Conservation (phyloP, 2,888 invertebrate species). For the Drosophila affinis region DNA sequence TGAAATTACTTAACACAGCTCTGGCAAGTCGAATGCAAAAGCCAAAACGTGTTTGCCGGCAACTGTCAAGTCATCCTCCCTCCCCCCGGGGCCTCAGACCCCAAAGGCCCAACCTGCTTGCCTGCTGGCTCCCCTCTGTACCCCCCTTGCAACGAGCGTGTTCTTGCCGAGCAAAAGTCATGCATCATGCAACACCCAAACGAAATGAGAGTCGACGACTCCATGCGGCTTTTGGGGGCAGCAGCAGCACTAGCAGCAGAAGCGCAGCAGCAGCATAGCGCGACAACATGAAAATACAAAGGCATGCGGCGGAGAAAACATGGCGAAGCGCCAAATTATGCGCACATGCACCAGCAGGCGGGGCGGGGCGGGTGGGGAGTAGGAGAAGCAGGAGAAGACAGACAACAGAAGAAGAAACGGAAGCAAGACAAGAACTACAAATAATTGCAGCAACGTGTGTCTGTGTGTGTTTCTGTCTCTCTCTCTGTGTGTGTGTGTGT, state of each 20-base stretch:
- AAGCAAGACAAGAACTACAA: constrained; percentile 76
- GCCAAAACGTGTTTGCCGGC: constrained; percentile 68
- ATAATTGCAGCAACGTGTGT: constrained; percentile 67
- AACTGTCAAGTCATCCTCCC: constrained; percentile 26
- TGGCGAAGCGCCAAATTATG: constrained; percentile 82
- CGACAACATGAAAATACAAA: constrained; percentile 20
- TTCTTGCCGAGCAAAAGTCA: constrained; percentile 39
- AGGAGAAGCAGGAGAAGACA: constrained; percentile 33
- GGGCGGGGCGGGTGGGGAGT: background rate
- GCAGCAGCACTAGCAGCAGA: background rate
- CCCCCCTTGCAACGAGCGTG: constrained; percentile 17
- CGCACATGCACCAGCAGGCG: constrained; percentile 64
- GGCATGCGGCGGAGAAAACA: constrained; percentile 62
- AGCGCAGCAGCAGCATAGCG: constrained; percentile 8
- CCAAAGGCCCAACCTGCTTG: background rate
- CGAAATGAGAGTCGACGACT: constrained; percentile 36
- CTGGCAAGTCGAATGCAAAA: constrained; percentile 36
- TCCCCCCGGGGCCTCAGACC: no score
- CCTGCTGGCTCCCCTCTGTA: background rate
- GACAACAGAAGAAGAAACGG: constrained; percentile 58
- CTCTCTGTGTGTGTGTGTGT: constrained; percentile 1
- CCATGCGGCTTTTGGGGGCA: constrained; percentile 15
- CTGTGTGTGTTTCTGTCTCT: background rate
- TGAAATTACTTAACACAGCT: constrained; percentile 45
- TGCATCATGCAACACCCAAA: constrained; percentile 69